Conservation (phyloP, 2,797 vertebrate species). For the Mergus octosetaceus region DNA sequence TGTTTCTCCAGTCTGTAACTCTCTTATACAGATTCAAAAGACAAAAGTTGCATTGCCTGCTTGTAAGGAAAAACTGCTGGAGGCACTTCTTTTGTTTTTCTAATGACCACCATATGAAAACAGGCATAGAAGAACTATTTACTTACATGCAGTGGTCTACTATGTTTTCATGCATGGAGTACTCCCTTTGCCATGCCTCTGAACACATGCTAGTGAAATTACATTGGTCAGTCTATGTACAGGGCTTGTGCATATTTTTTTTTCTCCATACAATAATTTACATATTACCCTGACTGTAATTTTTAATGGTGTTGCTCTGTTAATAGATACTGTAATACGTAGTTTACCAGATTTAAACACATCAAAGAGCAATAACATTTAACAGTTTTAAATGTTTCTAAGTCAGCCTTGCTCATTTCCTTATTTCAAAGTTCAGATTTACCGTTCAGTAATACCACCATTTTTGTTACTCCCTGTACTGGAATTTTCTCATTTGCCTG, state of each 20-base stretch:
- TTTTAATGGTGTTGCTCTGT: not conserved
- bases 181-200: not conserved
- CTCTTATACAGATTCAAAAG: conserved; percentile 30
- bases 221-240: not conserved
- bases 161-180: not conserved
- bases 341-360: conserved; percentile 16
- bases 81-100: conserved; percentile 59
- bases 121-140: conserved; percentile 56
- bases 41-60: conserved; percentile 61
- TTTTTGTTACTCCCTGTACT: not conserved
- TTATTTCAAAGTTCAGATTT: conserved; percentile 31
- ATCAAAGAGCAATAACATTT: conserved; percentile 32
- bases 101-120: conserved; percentile 58
- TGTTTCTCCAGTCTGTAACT: conserved; percentile 30
- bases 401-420: conserved; percentile 4
- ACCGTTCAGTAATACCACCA: not conserved
- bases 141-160: conserved; percentile 7
- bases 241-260: not conserved
- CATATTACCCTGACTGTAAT: not conserved
- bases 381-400: not conserved
- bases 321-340: not conserved
- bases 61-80: conserved; percentile 42
- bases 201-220: not conserved
- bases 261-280: not conserved
- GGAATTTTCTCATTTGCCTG: conserved; percentile 6